Conservation (phyloP, 2,888 invertebrate genomes). For the Leucoma salicis region DNA sequence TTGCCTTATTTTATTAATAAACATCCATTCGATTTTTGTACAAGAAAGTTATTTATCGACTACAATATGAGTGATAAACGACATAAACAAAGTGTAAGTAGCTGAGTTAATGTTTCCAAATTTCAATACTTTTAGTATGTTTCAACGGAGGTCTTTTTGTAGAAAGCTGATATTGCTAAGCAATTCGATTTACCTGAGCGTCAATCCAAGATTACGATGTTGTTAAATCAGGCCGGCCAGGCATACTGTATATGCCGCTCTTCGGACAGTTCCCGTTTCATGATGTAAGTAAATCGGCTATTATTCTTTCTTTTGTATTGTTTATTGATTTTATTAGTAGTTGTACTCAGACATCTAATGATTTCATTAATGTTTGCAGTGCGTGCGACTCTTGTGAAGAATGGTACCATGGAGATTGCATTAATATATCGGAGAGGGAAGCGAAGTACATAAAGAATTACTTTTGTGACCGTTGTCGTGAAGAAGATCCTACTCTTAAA, state of each 20-base stretch:
- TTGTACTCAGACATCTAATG: neutral
- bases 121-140: neutral
- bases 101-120: neutral
- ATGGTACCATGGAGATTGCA: slow-evolving; percentile 99
- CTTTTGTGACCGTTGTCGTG: slow-evolving; percentile 92
- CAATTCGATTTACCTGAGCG: slow-evolving; percentile 94
- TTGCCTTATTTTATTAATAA: too few species aligned
- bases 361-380: slow-evolving; percentile 72
- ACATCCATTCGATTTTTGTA: too few species aligned
- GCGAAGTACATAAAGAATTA: slow-evolving; percentile 97
- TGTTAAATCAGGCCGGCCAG: slow-evolving; percentile 94
- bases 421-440: slow-evolving; percentile 95
- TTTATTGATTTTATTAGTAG: neutral
- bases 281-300: slow-evolving; percentile 87
- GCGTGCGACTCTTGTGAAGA: slow-evolving; percentile 98
- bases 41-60: too few species aligned
- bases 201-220: slow-evolving; percentile 93
- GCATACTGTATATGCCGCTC: slow-evolving; percentile 97
- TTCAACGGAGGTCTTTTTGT: slow-evolving; percentile 26
- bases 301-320: neutral
- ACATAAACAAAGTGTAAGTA: slow-evolving; percentile 69
- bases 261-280: slow-evolving; percentile 96
- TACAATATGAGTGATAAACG: slow-evolving; percentile 67
- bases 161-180: slow-evolving; percentile 94
- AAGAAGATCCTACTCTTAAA: slow-evolving; percentile 90